A percentile compares a stretch with the other conserved stretches of the same genome.
phyloP scores from a whole-genome alignment of 2,113 vertebrate species.

The Dasyornis broadbenti region DNA sequence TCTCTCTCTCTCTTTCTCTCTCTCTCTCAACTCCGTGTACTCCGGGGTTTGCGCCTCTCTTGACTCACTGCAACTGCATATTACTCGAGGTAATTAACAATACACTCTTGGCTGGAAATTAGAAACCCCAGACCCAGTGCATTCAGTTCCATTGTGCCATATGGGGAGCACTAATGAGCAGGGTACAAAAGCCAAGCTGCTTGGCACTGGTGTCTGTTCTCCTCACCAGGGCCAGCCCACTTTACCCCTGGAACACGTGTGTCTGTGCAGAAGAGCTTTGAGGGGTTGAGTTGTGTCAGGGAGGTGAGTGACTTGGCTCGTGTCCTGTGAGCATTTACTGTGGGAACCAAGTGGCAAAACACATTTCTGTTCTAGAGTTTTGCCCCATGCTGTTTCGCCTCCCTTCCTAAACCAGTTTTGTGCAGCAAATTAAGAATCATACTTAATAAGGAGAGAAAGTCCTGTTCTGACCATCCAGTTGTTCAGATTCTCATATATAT shows the following conservation, averaged over 20 bases:
- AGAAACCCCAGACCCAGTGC: background rate
- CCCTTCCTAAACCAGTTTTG: background rate
- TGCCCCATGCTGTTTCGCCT: background rate
- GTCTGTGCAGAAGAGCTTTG: background rate
- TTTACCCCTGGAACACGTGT: background rate
- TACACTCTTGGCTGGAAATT: background rate
- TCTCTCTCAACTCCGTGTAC: background rate
- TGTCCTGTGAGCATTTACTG: background rate
- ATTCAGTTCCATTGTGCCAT: background rate
- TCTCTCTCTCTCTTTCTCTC: background rate
- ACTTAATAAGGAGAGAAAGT: background rate
- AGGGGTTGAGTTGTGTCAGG: background rate
- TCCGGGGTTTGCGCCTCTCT: background rate
- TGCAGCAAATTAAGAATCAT: background rate
- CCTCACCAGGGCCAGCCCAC: background rate
- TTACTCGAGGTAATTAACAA: background rate
- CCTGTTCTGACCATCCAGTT: background rate
- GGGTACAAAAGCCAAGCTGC: slow-evolving; percentile 1
- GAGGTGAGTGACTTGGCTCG: background rate
- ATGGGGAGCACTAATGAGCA: background rate
- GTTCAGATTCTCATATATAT: background rate
- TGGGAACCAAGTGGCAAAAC: background rate
- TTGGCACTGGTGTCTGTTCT: background rate
- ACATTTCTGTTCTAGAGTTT: background rate
- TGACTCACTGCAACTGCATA: background rate